Base-by-base conservation (phyloP, 2,888 invertebrate species). In the Linnaemya tessellans region DNA sequence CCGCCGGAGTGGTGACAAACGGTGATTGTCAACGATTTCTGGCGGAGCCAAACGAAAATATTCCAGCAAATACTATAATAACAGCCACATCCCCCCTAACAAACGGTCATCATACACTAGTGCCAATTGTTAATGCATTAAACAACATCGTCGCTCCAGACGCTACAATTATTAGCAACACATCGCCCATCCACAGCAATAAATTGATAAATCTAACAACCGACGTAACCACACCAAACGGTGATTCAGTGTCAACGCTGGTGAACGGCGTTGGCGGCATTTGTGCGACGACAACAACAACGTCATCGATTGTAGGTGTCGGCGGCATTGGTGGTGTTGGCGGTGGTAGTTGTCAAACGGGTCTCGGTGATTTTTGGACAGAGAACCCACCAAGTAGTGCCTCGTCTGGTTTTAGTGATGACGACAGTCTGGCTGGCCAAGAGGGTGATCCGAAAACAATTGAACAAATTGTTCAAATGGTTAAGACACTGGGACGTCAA, bases 401-500 rank as follows among this genome's bases (percentile, higher is more conserved):
- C 87, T 96, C 95, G 87, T 97, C 97, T 84, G 97, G 97, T 67
- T 97, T 97, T 93, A 97, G 97, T 90, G 97, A 97, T 94, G 97
- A 97, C 94, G 97, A 97, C 93, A 96, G 96, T 92, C 94, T 96
- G 89, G 95, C 95, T 89, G 95, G 95, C 25, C 95, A 95, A 89
- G 94, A 95, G 87, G 96, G 95, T 87, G 94, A 95, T 83, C 94
- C 96, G 89, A 95, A 94, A 80, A 94, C 97, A 91, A 94, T 95
- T 88, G 96, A 97, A 90, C 95, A 92, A 88, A 92, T 93, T 88
- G 93, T 92, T 86, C 90, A 92, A 94, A 95, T 92, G 95, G 95
- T 88, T 87, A 95, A 96, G 87, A 94, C 95, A 89, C 95, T 96
- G 87, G 96, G 97, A 68, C 95, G 97, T 65, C 94, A 95, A 87